Evolutionary conservation across 1,140 invertebrate genomes (phyloP).

Genomic region (Drosophila sechellia): DNA sequence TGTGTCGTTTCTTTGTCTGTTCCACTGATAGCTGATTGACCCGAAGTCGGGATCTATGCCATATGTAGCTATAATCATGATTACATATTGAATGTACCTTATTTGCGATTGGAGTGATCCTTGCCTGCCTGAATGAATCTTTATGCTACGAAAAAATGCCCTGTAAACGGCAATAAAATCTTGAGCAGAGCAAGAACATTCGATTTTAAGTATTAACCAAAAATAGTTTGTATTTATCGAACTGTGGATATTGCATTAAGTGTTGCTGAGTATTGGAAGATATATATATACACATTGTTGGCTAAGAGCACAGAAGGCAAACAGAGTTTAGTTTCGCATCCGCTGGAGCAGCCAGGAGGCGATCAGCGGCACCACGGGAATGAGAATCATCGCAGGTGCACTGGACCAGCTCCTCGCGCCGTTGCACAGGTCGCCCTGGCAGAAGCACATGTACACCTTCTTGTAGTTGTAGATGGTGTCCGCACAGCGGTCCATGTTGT

Average conservation of each 20-base stretch:
- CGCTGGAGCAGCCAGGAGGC: not conserved
- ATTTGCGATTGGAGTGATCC: too few species aligned
- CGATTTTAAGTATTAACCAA: not conserved
- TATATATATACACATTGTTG: slow-evolving; percentile 35
- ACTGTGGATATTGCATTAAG: slow-evolving; percentile 12
- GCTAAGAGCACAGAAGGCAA: not conserved
- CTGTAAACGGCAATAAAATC: not conserved
- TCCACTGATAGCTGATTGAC: not conserved
- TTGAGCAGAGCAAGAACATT: not conserved
- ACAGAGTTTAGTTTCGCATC: slow-evolving; percentile 2
- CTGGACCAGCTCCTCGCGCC: slow-evolving; percentile 1
- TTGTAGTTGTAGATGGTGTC: slow-evolving; percentile 92
- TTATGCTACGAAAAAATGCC: too few species aligned
- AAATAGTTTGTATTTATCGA: not conserved
- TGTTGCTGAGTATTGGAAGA: slow-evolving; percentile 21
- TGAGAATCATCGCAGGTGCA: not conserved
- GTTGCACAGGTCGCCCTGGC: slow-evolving; percentile 96
- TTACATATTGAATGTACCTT: not conserved
- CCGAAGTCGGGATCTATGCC: too few species aligned
- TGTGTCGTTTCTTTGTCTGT: not conserved
- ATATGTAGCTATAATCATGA: too few species aligned
- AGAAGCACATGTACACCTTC: slow-evolving; percentile 96
- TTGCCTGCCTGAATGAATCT: too few species aligned
- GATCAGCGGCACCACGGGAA: not conserved
- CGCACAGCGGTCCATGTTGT: slow-evolving; percentile 94